A percentile compares a stretch with the other conserved stretches of the same genome.
These are phyloP conservation scores for Pantelozetes paolii DNA, from an alignment of 2,888 invertebrate species.

Conservation along the genomic window DNA sequence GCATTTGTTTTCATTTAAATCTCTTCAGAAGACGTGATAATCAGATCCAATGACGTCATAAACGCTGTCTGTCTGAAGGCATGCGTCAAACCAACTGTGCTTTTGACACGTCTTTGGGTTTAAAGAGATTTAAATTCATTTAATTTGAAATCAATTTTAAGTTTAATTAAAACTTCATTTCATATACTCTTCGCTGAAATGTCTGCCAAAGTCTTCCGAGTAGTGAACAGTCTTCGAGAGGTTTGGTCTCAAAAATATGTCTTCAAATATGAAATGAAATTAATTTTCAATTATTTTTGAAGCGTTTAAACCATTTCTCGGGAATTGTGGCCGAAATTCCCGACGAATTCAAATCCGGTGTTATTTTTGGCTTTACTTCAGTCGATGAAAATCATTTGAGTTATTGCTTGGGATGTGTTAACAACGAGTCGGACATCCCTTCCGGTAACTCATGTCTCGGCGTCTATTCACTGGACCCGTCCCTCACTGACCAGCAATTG, in stretches of 20 bases:
- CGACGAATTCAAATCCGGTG: conserved; percentile 7
- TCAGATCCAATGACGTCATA: no score
- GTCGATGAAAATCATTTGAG: not conserved
- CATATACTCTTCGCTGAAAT: not conserved
- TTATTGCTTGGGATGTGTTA: conserved; percentile 39
- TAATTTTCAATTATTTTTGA: not conserved
- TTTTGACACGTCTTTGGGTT: no score
- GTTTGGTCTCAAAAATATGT: conserved; percentile 21
- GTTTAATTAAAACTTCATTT: no score
- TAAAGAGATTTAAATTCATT: no score
- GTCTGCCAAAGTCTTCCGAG: conserved; percentile 36
- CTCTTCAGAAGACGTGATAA: no score
- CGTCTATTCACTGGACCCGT: conserved; percentile 7
- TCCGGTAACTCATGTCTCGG: conserved; percentile 5
- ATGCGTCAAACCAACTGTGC: no score
- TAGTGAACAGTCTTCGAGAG: conserved; percentile 28
- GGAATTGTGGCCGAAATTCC: not conserved
- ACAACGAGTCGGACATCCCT: conserved; percentile 24
- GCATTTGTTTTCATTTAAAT: no score
- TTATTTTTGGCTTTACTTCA: conserved; percentile 37
- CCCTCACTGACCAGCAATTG: conserved; percentile 2
- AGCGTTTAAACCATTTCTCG: conserved; percentile 20
- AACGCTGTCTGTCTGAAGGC: no score
- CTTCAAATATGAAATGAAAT: not conserved
- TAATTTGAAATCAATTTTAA: no score